A percentile compares a stretch with the other conserved stretches of the same genome.
Conservation (phyloP, 2,888 invertebrate species). For the Arctia plantaginis region DNA sequence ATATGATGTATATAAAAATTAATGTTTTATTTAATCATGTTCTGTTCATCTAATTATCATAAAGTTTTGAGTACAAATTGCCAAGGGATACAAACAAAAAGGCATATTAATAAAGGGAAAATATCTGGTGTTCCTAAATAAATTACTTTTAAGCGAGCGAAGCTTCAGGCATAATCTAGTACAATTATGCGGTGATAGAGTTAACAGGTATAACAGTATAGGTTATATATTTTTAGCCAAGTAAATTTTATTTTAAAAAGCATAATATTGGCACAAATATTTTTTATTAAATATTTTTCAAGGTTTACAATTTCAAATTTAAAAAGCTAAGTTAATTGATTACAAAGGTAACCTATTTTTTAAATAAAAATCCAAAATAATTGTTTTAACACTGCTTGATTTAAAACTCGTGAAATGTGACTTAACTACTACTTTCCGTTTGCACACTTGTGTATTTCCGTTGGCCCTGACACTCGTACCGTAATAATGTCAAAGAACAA, state of each 20-base stretch:
- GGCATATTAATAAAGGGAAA: background rate
- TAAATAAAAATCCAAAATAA: background rate
- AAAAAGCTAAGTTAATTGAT: too few species aligned
- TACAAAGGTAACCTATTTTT: too few species aligned
- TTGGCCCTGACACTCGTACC: conserved; percentile 57
- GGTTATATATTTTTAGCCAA: background rate
- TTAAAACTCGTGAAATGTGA: conserved; percentile 32
- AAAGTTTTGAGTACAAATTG: background rate
- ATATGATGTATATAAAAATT: conserved; percentile 22
- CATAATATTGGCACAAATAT: background rate
- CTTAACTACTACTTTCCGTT: conserved; percentile 26
- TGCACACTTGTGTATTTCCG: conserved; percentile 42
- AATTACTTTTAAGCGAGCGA: background rate
- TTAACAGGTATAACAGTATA: too few species aligned
- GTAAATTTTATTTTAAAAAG: background rate
- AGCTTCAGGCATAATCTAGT: too few species aligned
- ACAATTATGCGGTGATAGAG: too few species aligned
- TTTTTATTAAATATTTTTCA: too few species aligned
- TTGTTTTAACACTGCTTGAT: background rate
- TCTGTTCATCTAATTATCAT: background rate
- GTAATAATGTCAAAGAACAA: conserved; percentile 52
- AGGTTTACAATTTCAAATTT: too few species aligned
- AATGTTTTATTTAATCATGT: conserved; percentile 6
- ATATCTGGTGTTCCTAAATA: background rate
- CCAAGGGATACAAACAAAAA: too few species aligned